A percentile compares a stretch with the other conserved stretches of the same genome.
Evolutionary conservation across 1,140 invertebrate species (phyloP).

Genomic region (Saccostrea cuccullata): DNA sequence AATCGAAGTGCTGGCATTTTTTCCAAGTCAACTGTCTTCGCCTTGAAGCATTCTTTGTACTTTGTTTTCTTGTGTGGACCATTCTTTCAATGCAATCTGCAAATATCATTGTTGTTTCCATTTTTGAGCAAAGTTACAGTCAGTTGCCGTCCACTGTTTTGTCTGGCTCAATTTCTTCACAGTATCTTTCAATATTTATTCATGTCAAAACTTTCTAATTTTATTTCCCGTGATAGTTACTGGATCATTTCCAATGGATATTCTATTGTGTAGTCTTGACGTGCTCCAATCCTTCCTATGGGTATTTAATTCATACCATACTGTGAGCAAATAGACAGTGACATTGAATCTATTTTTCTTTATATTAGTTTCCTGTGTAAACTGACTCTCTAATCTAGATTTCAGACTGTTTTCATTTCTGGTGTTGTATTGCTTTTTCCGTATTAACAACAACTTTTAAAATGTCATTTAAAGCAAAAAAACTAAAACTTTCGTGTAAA

Average conservation of each 20-base stretch:
- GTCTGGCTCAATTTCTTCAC: conserved; percentile 43
- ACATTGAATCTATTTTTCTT: conserved; percentile 48
- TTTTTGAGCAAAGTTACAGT: conserved; percentile 47
- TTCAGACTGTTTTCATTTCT: conserved; percentile 12
- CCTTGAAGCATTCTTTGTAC: conserved; percentile 60
- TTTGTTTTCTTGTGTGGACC: conserved; percentile 49
- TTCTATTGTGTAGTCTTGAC: conserved; percentile 31
- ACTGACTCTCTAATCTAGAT: conserved; percentile 22
- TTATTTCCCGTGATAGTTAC: conserved; percentile 55
- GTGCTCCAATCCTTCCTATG: conserved; percentile 61
- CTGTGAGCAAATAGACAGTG: conserved; percentile 49
- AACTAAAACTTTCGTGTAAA: conserved; percentile 48
- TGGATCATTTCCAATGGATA: conserved; percentile 39
- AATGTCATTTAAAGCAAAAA: conserved; percentile 31
- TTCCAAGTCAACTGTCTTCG: conserved; percentile 57
- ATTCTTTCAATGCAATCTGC: conserved; percentile 51
- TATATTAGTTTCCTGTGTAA: conserved; percentile 38
- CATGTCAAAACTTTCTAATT: too few relatives aligned
- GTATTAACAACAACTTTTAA: conserved; percentile 50
- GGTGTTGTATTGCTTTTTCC: conserved; percentile 40
- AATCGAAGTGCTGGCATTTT: conserved; percentile 21
- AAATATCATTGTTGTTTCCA: conserved; percentile 58
- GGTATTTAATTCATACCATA: too few relatives aligned
- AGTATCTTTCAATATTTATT: conserved; percentile 52
- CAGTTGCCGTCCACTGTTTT: conserved; percentile 28